A percentile compares a stretch with the other conserved stretches of the same genome.
Evolutionary conservation across 2,797 vertebrate species (phyloP).

Genomic region (Hydrophis major): DNA sequence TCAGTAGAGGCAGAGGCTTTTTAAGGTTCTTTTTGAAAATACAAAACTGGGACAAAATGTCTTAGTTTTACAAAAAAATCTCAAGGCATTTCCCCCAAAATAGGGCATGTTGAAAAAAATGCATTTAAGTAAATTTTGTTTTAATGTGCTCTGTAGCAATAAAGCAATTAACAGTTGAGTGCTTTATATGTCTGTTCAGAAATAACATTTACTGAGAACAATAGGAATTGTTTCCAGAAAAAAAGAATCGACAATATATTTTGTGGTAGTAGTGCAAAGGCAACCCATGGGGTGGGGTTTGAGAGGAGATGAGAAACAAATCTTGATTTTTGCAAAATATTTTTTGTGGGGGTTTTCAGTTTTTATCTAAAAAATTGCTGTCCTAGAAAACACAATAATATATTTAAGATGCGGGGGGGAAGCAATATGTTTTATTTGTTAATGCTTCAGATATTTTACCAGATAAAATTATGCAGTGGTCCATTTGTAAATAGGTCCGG

Average conservation of each 20-base stretch:
- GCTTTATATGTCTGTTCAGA: neutral
- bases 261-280: slow-evolving; percentile 39
- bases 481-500: slow-evolving; percentile 30
- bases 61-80: slow-evolving; percentile 9
- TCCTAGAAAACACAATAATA: neutral
- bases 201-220: neutral
- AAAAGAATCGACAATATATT: neutral
- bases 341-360: neutral
- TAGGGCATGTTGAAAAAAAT: neutral
- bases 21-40: slow-evolving; percentile 14
- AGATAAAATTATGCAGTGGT: neutral
- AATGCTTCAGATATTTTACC: neutral
- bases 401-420: slow-evolving; percentile 12
- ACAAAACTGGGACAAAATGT: slow-evolving; percentile 3
- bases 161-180: neutral
- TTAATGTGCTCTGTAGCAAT: slow-evolving; percentile 19
- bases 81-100: neutral
- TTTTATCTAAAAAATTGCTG: slow-evolving; percentile 23
- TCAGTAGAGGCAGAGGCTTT: neutral
- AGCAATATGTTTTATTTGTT: slow-evolving; percentile 16
- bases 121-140: neutral
- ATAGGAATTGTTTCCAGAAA: neutral
- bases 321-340: neutral
- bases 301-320: neutral
- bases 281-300: neutral